These are phyloP conservation scores for Platorchestia sp. DNA, from an alignment of 1,140 invertebrate genomes.

Conservation along the genomic window DNA sequence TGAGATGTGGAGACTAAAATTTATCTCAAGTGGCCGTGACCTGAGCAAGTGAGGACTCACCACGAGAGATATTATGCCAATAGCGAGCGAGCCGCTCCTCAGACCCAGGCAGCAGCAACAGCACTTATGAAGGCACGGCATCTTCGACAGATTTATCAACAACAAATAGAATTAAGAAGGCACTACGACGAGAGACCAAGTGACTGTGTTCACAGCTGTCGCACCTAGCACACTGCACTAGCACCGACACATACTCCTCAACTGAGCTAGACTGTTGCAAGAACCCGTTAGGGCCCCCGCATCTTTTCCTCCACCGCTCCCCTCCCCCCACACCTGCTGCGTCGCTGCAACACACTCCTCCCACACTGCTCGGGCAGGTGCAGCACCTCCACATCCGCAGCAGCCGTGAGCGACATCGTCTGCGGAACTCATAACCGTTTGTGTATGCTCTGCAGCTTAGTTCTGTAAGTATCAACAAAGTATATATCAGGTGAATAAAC, in stretches of 20 bases:
- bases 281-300: slow-evolving; percentile 26
- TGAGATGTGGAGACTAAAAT: neutral
- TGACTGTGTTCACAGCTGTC: neutral
- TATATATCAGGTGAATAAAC: too few species aligned
- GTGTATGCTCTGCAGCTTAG: too few species aligned
- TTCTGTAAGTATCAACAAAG: too few species aligned
- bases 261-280: neutral
- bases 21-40: slow-evolving; percentile 14
- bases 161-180: neutral
- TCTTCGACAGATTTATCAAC: slow-evolving; percentile 11
- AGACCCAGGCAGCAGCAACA: slow-evolving; percentile 59
- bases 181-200: neutral
- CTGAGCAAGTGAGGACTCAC: slow-evolving; percentile 52
- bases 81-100: slow-evolving; percentile 57
- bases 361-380: neutral
- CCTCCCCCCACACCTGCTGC: neutral
- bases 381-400: neutral
- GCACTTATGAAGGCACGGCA: slow-evolving; percentile 59
- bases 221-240: slow-evolving; percentile 8
- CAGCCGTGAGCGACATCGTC: too few species aligned
- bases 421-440: too few species aligned
- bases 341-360: neutral
- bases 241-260: neutral
- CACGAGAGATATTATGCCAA: slow-evolving; percentile 60
- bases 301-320: neutral